Conservation (phyloP, 2,797 vertebrate species). For the Crax fasciolata region DNA sequence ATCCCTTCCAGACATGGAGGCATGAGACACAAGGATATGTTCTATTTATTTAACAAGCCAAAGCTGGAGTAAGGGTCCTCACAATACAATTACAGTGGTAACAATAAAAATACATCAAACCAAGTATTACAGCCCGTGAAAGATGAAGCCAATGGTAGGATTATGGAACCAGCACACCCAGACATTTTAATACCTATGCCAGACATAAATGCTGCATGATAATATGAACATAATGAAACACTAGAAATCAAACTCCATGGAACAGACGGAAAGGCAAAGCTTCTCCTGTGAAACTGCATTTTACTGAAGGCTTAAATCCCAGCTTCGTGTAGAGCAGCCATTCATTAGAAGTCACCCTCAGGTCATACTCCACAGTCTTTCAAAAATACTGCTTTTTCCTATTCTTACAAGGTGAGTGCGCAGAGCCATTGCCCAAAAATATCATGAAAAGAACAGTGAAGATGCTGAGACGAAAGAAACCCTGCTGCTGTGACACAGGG, state of each 20-base stretch:
- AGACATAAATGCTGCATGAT: slow-evolving; percentile 48
- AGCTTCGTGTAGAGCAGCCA: not conserved
- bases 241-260: slow-evolving; percentile 37
- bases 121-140: slow-evolving; percentile 33
- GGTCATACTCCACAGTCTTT: not conserved
- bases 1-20: slow-evolving; percentile 40
- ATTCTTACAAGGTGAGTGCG: not conserved
- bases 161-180: slow-evolving; percentile 62
- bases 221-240: slow-evolving; percentile 41
- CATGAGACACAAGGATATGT: slow-evolving; percentile 63
- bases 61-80: slow-evolving; percentile 39
- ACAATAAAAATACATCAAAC: slow-evolving; percentile 65
- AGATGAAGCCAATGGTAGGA: not conserved
- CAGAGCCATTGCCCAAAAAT: not conserved
- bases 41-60: slow-evolving; percentile 71
- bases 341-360: not conserved
- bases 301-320: slow-evolving; percentile 2
- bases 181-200: slow-evolving; percentile 70
- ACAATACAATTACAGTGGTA: slow-evolving; percentile 65
- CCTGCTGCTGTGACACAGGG: not conserved
- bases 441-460: not conserved
- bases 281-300: not conserved
- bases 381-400: not conserved
- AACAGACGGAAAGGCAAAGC: slow-evolving; percentile 36
- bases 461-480: rapidly evolving